Evolutionary conservation across 2,797 vertebrate genomes (phyloP), one percentile per base, ranked within the genome.

Genomic region (Novumbra hubbsi): DNA sequence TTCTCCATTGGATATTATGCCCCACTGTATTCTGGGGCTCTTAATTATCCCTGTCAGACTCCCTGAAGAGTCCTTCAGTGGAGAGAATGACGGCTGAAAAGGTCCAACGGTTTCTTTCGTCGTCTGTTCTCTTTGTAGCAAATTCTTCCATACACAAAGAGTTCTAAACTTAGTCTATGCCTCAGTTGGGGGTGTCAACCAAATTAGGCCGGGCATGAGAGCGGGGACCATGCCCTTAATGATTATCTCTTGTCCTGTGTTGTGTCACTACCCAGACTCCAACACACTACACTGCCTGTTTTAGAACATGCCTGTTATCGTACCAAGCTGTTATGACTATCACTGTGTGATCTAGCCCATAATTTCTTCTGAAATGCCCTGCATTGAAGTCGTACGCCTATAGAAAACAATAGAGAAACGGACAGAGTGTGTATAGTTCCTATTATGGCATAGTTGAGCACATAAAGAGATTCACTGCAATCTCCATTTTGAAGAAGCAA

Each of bases 121-220:
- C 19, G 15, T 70, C 38, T 55, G 28, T 11, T 34, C 49, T 6
- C 5, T 67, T 48, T 55, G 38, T 65, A 67, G 38, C 34, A 72
- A 74, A 81, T 84, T 84, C 79, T 79, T 84, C 79, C 50, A 62
- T 41, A 82, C 80, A 86, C 81, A 84, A 81, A 78, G 78, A 72
- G 77, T 38, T 70, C 81, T 82, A 84, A 86, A 85, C 73, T 78
- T 86, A 82, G 82, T 73, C 67, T 45, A 76, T 74, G 74, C 28
- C 17, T 71, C 17, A n/a, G 17, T 24, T 78, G 77, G 73, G 68
- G 71, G 73, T 60, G 28, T 79, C 77, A 86, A 77, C 85, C 80
- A 83, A 81, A 84, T 88, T 84, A 83, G 84, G 80, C 21, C 17
- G 72, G 65, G 69, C 38, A 8, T 24, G n/a, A 9, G 55, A 57